Evolutionary conservation across 2,888 invertebrate species (phyloP).

Genomic region (Cerastis leucographa): DNA sequence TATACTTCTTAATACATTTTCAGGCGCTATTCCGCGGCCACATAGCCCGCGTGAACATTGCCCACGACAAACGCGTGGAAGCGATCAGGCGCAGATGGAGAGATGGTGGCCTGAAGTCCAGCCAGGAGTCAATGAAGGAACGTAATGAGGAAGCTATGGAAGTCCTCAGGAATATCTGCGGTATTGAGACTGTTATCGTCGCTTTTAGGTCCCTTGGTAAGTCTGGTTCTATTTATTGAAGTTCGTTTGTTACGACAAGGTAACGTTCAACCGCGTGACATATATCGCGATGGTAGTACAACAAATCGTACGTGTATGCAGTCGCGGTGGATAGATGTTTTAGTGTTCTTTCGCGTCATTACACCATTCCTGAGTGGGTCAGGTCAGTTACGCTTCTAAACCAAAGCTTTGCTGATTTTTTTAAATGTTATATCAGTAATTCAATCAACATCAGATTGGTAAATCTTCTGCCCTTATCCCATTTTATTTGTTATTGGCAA

Average conservation of each 20-base stretch:
- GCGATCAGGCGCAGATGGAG: slow-evolving; percentile 84
- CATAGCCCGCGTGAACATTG: slow-evolving; percentile 72
- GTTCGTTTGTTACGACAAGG: neutral
- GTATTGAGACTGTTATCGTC: slow-evolving; percentile 82
- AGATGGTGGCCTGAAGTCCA: slow-evolving; percentile 80
- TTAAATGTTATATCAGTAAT: too few species aligned
- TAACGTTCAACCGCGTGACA: neutral
- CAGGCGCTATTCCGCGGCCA: slow-evolving; percentile 90
- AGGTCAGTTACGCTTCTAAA: neutral
- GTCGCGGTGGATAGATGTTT: neutral
- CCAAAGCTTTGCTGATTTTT: neutral
- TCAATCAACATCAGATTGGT: too few species aligned
- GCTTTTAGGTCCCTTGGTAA: slow-evolving; percentile 86
- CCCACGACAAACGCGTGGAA: slow-evolving; percentile 73
- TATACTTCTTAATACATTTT: neutral
- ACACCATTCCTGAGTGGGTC: neutral
- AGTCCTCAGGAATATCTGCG: slow-evolving; percentile 79
- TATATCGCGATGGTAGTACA: neutral
- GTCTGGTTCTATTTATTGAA: slow-evolving; percentile 26
- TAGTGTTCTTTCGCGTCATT: neutral
- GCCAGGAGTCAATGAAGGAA: slow-evolving; percentile 81
- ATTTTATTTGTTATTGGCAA: too few species aligned
- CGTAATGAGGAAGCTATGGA: slow-evolving; percentile 86
- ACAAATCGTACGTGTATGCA: neutral
- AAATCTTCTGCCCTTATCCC: too few species aligned